Evolutionary conservation across 2,113 vertebrate genomes (phyloP), one percentile per base, ranked within the genome.

Genomic region (Peromyscus maniculatus): DNA sequence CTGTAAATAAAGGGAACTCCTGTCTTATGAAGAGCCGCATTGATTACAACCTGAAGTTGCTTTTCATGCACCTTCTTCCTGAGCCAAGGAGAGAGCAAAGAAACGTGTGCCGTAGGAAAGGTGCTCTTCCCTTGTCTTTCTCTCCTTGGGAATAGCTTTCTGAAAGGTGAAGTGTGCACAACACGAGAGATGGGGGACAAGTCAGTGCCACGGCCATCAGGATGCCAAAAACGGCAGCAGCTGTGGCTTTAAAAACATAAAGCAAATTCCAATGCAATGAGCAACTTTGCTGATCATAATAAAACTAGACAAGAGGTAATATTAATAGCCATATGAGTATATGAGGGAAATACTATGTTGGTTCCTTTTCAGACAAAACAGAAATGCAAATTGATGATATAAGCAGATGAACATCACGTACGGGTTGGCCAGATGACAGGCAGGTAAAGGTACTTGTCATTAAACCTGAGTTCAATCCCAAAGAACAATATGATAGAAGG

Each of bases 31-130:
- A 97, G 87, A 97, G 87, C 77, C 91, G 94, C 89, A 96, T 98
- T 98, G 97, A 97, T 98, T 95, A 97, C 97, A 86, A 59, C 88
- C 91, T 97, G 88, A 95, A 96, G 91, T 98, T 98, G 96, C 96
- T 33, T 91, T 98, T 97, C 92, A 97, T 13, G 8, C 21, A 1
- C 92, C 93, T 69, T 98, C 92, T 91, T 91, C 90, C 87, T 96
- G 94, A 98, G 97, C 78, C 95, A 97, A 97, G 66, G 89, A 96
- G 83, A 96, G 22, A 95, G 71, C 96, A 94, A 10, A 94, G 67
- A 93, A 98, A 95, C 7, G 39, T 19, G 78, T 96, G 52, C 84
- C 91, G 69, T 96, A 69, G 79, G 66, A 97, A 96, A 80, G 49
- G 93, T 91, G 62, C 62, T 43, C 43, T 62, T 46, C 66, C 87